These are phyloP conservation scores for Pogonophryne albipinna DNA, from an alignment of 2,797 vertebrate species.

Conservation along the genomic window DNA sequence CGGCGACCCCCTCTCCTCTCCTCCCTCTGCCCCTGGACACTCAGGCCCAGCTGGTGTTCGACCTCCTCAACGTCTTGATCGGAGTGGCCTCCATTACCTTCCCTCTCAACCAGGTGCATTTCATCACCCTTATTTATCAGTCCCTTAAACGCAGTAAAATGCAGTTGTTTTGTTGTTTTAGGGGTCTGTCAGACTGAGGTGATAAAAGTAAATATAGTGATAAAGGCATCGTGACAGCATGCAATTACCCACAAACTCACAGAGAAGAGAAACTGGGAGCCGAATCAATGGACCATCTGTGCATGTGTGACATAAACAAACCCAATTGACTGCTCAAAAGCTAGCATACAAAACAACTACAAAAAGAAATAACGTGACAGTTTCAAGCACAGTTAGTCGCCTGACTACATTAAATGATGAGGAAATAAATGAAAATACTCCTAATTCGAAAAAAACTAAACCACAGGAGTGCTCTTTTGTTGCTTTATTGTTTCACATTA, in stretches of 20 bases:
- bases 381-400: conserved; percentile 15
- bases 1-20: conserved; percentile 81
- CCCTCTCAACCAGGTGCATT: conserved; percentile 91
- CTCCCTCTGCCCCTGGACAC: conserved; percentile 87
- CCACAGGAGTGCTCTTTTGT: conserved; percentile 30
- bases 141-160: conserved; percentile 36
- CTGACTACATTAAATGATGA: conserved; percentile 32
- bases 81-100: conserved; percentile 94
- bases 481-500: conserved; percentile 51
- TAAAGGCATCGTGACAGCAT: conserved; percentile 21
- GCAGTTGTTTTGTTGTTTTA: conserved; percentile 30
- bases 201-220: conserved; percentile 18
- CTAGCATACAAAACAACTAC: conserved; percentile 7
- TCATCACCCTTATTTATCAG: conserved; percentile 36
- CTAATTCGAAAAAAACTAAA: conserved; percentile 36
- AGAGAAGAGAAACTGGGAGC: conserved; percentile 5
- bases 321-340: conserved; percentile 31
- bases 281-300: conserved; percentile 43
- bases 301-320: conserved; percentile 40
- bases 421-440: conserved; percentile 36
- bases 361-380: conserved; percentile 12
- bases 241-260: conserved; percentile 23
- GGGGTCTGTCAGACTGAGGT: conserved; percentile 20
- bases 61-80: conserved; percentile 94
- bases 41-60: conserved; percentile 91